These are phyloP conservation scores for Heliconius aoede DNA, from an alignment of 2,888 invertebrate genomes.

Conservation along the genomic window DNA sequence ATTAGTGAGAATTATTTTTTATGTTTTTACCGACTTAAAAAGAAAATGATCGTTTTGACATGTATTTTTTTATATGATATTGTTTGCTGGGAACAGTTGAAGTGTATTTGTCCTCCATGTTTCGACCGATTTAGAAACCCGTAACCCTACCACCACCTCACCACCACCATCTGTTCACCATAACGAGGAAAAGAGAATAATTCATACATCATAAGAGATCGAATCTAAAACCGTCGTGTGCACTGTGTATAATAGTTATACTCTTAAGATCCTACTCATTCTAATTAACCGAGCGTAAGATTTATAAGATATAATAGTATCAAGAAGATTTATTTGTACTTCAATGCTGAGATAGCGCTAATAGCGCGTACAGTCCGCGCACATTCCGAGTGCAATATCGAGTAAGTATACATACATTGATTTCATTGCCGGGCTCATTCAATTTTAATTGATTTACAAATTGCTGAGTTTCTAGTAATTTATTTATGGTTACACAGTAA, in stretches of 20 bases:
- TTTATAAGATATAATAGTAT: conserved; percentile 78
- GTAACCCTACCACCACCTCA: too few species aligned
- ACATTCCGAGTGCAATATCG: conserved; percentile 52
- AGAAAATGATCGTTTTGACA: background rate
- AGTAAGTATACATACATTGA: conserved; percentile 33
- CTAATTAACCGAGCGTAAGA: conserved; percentile 79
- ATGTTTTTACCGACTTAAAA: background rate
- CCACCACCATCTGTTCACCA: too few species aligned
- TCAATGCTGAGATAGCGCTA: conserved; percentile 79
- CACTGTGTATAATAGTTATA: background rate
- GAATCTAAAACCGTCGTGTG: too few species aligned
- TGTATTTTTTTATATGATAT: too few species aligned
- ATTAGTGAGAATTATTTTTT: background rate
- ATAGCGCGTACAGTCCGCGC: conserved; percentile 62
- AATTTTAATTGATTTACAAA: conserved; percentile 34
- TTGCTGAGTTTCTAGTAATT: background rate
- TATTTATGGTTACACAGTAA: background rate
- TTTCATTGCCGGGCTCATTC: conserved; percentile 43
- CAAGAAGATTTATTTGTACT: conserved; percentile 79
- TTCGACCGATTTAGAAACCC: background rate
- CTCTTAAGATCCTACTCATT: conserved; percentile 53
- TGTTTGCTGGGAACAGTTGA: too few species aligned
- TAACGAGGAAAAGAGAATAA: too few species aligned
- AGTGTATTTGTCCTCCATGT: background rate
- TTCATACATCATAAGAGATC: too few species aligned